phyloP scores from a whole-genome alignment of 2,113 vertebrate genomes.

The Vombatus ursinus region DNA sequence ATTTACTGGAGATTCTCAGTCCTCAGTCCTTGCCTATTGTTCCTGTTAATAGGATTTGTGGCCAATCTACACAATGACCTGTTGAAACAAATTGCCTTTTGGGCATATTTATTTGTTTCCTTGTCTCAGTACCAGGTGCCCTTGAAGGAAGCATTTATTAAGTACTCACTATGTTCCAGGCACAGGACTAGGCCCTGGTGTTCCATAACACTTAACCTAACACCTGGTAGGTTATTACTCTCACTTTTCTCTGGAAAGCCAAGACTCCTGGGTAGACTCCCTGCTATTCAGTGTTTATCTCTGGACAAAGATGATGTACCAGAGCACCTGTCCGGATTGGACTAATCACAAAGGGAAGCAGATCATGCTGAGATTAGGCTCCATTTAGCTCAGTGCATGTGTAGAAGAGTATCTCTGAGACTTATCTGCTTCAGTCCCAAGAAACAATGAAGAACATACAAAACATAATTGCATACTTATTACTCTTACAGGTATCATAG shows the following conservation, averaged over 20 bases:
- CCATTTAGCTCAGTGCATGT: neutral
- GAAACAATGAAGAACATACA: neutral
- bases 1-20: neutral
- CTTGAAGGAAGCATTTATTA: neutral
- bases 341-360: neutral
- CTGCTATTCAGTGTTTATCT: neutral
- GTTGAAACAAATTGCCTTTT: neutral
- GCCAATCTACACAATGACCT: neutral
- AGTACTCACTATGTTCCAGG: neutral
- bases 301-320: neutral
- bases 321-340: neutral
- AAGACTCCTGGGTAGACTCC: neutral
- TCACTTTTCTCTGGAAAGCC: neutral
- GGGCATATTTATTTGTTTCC: neutral
- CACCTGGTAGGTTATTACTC: neutral
- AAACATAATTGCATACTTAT: neutral
- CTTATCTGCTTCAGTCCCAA: neutral
- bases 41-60: neutral
- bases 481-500: neutral
- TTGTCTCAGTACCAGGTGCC: neutral
- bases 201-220: neutral
- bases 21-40: neutral
- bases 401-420: neutral
- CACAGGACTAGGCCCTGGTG: neutral
- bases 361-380: neutral